Evolutionary conservation across 2,113 vertebrate species (phyloP).

Genomic region (Paracanthobrama guichenoti): DNA sequence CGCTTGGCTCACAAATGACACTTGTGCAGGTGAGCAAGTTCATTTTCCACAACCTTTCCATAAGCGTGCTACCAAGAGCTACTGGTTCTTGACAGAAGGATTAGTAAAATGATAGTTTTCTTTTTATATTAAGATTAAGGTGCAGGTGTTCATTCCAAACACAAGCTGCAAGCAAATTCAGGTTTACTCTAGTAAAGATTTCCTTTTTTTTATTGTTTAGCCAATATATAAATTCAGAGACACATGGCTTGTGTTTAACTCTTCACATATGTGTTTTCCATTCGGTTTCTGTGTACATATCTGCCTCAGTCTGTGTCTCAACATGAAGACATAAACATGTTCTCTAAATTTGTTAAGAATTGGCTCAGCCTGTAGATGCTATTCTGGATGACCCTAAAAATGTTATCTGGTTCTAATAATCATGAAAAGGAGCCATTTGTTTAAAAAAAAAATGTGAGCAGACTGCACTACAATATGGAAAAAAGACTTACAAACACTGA

Average conservation of each 20-base stretch:
- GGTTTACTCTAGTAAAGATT: neutral
- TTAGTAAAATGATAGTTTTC: slow-evolving; percentile 4
- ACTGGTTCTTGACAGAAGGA: neutral
- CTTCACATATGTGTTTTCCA: slow-evolving; percentile 62
- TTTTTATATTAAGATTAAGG: slow-evolving; percentile 46
- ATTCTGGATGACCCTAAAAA: slow-evolving; percentile 36
- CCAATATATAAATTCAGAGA: slow-evolving; percentile 12
- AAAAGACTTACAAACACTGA: neutral
- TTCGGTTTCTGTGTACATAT: slow-evolving; percentile 36
- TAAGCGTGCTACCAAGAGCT: neutral
- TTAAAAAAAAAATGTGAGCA: slow-evolving; percentile 27
- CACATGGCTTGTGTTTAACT: slow-evolving; percentile 48
- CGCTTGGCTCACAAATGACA: slow-evolving; percentile 97
- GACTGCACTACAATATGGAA: neutral
- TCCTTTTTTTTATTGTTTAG: slow-evolving; percentile 1
- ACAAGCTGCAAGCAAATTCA: neutral
- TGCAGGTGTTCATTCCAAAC: slow-evolving; percentile 9
- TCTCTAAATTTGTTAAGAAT: slow-evolving; percentile 33
- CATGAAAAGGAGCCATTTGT: slow-evolving; percentile 32
- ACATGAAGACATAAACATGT: slow-evolving; percentile 37
- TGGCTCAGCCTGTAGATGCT: slow-evolving; percentile 10
- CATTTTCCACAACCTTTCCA: slow-evolving; percentile 74
- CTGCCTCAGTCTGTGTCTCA: slow-evolving; percentile 19
- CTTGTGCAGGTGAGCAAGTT: slow-evolving; percentile 90
- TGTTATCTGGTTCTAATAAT: slow-evolving; percentile 47